Base-by-base conservation (phyloP, 2,888 invertebrate genomes). In the Leucophenga montana region DNA sequence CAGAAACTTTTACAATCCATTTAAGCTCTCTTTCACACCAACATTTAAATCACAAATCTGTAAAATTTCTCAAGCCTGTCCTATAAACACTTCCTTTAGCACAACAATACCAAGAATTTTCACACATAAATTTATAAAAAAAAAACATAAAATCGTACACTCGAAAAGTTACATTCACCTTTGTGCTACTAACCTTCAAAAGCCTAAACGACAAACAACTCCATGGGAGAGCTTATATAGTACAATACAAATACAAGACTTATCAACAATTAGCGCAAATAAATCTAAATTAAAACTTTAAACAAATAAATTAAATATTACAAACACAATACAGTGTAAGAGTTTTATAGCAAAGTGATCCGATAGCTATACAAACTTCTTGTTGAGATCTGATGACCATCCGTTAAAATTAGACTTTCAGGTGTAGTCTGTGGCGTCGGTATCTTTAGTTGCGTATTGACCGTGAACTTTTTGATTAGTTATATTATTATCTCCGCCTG, bases 131-230 rank as follows among this genome's bases (percentile, higher is more conserved):
- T 57, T 57, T 6, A 5, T 3, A 44, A 62, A 33, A 62, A 13
- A 44, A 33, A 62, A 44, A 16, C n/a, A 27, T 27, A 20, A 56
- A 14, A 22, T 18, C 9, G 33, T 56, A 56, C 20, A 20, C n/a
- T 18, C 14, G 31, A 50, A 50, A 11, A 16, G 50, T 22, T 57
- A 57, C 57, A 57, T 57, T 57, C 57, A 57, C 57, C 57, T 57
- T 57, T 57, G 57, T 31, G 31, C 57, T 27, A 57, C 27, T 57
- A 57, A 57, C 57, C 57, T 57, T 57, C 57, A 27, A 3, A 27
- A 13, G 50, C 6, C 50, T 50, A 18, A 50, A 50, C 16, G 1
- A 39, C 1, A 39, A 39, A 39, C 39, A 11, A 39, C 39, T 39
- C 11, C 39, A 39, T 39, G 39, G 39, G 39, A 39, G 39, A 39